These are phyloP conservation scores for Apamea sordens DNA, from an alignment of 2,888 invertebrate species.

Conservation along the genomic window DNA sequence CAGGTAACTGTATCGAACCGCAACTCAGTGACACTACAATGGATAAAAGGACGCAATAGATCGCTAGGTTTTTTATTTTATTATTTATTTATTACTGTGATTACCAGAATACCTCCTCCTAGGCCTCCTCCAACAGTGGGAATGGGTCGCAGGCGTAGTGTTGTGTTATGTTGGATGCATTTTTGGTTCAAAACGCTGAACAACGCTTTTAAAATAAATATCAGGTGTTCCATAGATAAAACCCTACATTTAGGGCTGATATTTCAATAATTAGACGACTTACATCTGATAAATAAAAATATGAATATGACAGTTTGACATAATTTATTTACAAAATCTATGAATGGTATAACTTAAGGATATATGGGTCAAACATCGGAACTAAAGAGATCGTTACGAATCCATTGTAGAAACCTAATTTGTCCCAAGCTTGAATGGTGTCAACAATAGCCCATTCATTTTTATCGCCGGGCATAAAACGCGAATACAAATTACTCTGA, in stretches of 20 bases:
- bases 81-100: no score
- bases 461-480: constrained; percentile 7
- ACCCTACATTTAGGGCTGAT: background rate
- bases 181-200: background rate
- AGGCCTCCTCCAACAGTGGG: background rate
- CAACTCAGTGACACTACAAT: no score
- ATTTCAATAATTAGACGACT: background rate
- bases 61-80: no score
- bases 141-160: background rate
- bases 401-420: background rate
- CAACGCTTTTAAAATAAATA: background rate
- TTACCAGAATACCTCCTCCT: no score
- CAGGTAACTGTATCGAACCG: no score
- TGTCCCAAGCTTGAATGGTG: background rate
- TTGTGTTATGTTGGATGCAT: no score
- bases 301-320: background rate
- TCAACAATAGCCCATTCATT: constrained; percentile 11
- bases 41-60: no score
- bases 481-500: background rate
- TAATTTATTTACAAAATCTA: background rate
- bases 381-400: background rate
- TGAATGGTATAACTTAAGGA: background rate
- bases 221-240: background rate
- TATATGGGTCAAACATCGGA: background rate
- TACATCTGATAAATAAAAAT: no score